These are phyloP conservation scores for Falcunculus frontatus DNA, from an alignment of 2,113 vertebrate species.

Conservation along the genomic window DNA sequence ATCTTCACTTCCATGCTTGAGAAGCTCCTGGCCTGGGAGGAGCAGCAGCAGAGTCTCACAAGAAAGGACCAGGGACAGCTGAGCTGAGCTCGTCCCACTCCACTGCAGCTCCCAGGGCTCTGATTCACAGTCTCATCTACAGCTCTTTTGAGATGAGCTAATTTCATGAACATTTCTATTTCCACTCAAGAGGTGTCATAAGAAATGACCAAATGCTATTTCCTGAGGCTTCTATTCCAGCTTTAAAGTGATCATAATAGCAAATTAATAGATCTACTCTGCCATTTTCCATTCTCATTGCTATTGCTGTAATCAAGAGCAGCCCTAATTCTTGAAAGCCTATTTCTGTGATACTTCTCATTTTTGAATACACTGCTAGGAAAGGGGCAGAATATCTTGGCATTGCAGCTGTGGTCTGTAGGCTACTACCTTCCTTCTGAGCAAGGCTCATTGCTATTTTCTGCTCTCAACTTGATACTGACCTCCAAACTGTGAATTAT, in stretches of 20 bases:
- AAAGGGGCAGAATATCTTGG: not conserved
- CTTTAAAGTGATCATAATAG: conserved; percentile 13
- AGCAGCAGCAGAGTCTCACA: not conserved
- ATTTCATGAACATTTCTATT: conserved; percentile 9
- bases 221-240: conserved; percentile 8
- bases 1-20: not conserved
- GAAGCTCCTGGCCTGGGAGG: not conserved
- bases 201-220: conserved; percentile 21
- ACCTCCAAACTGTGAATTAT: not conserved
- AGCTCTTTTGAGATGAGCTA: not conserved
- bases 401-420: not conserved
- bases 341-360: not conserved
- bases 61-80: not conserved
- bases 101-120: not conserved
- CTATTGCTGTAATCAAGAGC: conserved; percentile 18
- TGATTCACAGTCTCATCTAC: not conserved
- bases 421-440: not conserved
- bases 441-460: not conserved
- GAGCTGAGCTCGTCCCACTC: not conserved
- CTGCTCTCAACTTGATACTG: not conserved
- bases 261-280: conserved; percentile 29
- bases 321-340: not conserved
- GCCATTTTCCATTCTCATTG: conserved; percentile 21
- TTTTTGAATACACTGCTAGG: not conserved
- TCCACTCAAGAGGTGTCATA: not conserved